Conservation (phyloP, 1,140 invertebrate species). For the Drosophila kanapiae region DNA sequence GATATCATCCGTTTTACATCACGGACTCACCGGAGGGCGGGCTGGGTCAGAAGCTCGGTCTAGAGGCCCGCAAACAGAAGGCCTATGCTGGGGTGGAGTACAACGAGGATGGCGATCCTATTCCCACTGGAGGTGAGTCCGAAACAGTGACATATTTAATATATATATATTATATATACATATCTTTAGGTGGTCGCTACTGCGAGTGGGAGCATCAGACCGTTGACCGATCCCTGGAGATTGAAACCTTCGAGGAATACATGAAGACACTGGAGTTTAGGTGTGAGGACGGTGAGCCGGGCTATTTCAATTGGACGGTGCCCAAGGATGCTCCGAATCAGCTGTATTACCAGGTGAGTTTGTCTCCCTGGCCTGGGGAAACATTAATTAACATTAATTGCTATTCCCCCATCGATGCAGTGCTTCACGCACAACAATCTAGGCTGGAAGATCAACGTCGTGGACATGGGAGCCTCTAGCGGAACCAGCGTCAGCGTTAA, state of each 20-base stretch:
- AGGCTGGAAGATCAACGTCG: constrained; percentile 97
- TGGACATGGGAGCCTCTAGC: constrained; percentile 88
- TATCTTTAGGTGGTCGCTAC: constrained; percentile 68
- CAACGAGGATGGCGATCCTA: constrained; percentile 91
- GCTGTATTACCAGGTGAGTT: constrained; percentile 94
- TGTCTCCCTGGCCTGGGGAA: fast-evolving
- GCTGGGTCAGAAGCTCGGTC: constrained; percentile 90
- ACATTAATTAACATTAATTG: background rate
- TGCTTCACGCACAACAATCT: constrained; percentile 96
- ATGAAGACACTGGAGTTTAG: constrained; percentile 90
- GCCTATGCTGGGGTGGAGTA: constrained; percentile 93
- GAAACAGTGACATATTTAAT: background rate
- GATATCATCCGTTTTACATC: constrained; percentile 98
- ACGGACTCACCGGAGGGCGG: constrained; percentile 94
- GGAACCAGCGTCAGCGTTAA: constrained; percentile 26
- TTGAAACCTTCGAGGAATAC: constrained; percentile 88
- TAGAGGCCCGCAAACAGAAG: constrained; percentile 89
- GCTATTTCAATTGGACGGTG: constrained; percentile 92
- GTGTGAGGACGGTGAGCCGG: constrained; percentile 91
- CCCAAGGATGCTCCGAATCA: constrained; percentile 91
- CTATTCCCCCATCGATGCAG: constrained; percentile 86
- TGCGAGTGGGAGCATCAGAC: constrained; percentile 81
- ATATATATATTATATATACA: no score
- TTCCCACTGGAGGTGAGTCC: constrained; percentile 90
- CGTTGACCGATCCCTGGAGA: constrained; percentile 73